These are phyloP conservation scores for Bradysia coprophila DNA, from an alignment of 1,140 invertebrate species.

Conservation along the genomic window DNA sequence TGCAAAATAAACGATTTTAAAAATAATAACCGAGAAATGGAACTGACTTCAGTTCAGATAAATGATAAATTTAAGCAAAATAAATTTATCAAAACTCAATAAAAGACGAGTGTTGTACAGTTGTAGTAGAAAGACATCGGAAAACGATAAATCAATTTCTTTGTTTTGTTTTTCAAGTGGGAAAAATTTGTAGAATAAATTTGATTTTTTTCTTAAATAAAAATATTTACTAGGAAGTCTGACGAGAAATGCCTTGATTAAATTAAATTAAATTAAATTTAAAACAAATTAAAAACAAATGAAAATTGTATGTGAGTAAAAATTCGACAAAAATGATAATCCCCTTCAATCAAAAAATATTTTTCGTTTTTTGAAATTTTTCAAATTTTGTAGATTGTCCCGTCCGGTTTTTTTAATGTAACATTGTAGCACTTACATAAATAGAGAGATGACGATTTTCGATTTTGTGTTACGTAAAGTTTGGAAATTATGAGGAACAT, in stretches of 20 bases:
- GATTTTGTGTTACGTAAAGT: no score
- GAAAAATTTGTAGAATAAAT: background rate
- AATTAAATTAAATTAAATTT: background rate
- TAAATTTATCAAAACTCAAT: background rate
- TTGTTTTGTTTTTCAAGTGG: background rate
- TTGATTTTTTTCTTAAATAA: no score
- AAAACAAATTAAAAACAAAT: background rate
- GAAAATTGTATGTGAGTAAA: background rate
- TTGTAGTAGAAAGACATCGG: background rate
- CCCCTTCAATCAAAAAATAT: no score
- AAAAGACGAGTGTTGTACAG: background rate
- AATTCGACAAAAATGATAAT: background rate
- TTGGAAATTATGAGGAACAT: no score
- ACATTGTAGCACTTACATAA: no score
- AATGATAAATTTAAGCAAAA: background rate
- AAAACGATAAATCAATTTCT: background rate
- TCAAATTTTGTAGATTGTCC: no score
- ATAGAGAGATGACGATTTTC: no score
- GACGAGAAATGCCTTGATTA: conserved; percentile 1
- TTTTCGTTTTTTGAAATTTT: no score
- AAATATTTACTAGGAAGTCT: conserved; percentile 1
- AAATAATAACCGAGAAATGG: no score
- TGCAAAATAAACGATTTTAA: no score
- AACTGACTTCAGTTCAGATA: background rate
- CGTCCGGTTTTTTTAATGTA: no score